Evolutionary conservation across 2,888 invertebrate species (phyloP).

Genomic region (Hyppa rectilinea): DNA sequence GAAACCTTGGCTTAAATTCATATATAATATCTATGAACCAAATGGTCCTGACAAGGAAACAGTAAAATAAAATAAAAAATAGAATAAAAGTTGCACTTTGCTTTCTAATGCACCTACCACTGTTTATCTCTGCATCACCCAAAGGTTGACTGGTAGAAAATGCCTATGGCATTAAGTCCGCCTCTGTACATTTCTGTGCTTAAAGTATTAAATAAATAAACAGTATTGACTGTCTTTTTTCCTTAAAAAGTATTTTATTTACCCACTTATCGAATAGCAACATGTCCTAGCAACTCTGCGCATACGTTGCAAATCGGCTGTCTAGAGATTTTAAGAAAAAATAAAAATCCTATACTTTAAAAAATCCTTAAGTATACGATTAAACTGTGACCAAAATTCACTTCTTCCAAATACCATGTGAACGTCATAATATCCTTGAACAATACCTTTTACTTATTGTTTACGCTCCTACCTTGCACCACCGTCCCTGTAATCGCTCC

Average conservation of each 20-base stretch:
- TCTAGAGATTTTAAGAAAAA: neutral
- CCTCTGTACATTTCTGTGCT: too few species aligned
- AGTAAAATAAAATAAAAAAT: too few species aligned
- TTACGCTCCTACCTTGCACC: conserved; percentile 66
- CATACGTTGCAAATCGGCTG: neutral
- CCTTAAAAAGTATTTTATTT: neutral
- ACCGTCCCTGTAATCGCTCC: conserved; percentile 84
- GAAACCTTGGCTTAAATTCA: too few species aligned
- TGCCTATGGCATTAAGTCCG: too few species aligned
- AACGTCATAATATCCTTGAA: neutral
- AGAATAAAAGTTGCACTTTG: too few species aligned
- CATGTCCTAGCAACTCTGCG: neutral
- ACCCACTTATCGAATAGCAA: neutral
- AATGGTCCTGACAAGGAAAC: neutral
- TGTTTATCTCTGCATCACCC: too few species aligned
- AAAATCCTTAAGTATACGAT: neutral
- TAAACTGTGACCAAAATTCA: neutral
- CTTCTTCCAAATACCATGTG: neutral
- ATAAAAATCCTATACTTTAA: neutral
- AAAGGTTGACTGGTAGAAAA: too few species aligned
- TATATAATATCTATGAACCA: too few species aligned
- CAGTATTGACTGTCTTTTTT: neutral
- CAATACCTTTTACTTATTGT: neutral
- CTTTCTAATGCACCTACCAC: too few species aligned
- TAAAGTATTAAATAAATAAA: too few species aligned